These are phyloP conservation scores for Drosophila kokeensis DNA, from an alignment of 2,888 invertebrate genomes.

Conservation along the genomic window DNA sequence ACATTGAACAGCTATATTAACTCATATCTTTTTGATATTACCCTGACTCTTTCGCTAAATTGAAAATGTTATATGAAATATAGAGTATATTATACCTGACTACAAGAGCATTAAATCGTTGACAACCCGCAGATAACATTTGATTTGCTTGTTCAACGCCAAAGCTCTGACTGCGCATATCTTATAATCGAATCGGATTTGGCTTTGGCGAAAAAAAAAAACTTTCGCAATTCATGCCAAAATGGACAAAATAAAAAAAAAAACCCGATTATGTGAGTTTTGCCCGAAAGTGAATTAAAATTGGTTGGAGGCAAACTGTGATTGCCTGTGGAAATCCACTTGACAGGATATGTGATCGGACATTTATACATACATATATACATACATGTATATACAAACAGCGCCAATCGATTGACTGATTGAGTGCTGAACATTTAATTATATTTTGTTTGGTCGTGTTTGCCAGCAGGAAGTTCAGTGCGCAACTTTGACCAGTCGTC, in stretches of 20 bases:
- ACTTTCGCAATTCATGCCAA: slow-evolving; percentile 40
- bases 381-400: background rate
- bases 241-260: slow-evolving; percentile 4
- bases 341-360: slow-evolving; percentile 41
- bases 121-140: background rate
- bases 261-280: background rate
- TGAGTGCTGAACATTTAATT: slow-evolving; percentile 30
- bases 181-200: slow-evolving; percentile 52
- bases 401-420: slow-evolving; percentile 30
- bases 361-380: background rate
- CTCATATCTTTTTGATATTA: background rate
- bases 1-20: background rate
- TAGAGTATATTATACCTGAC: background rate
- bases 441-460: slow-evolving; percentile 13
- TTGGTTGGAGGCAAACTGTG: slow-evolving; percentile 9
- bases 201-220: slow-evolving; percentile 19
- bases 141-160: background rate
- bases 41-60: too few species aligned
- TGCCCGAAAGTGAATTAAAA: slow-evolving; percentile 29
- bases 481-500: slow-evolving; percentile 26
- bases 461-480: slow-evolving; percentile 7
- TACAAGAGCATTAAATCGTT: background rate
- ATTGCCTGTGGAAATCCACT: slow-evolving; percentile 21
- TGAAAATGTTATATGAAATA: background rate
- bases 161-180: slow-evolving; percentile 30